These are phyloP conservation scores for Noctua pronuba DNA, from an alignment of 2,888 invertebrate species.

Conservation along the genomic window DNA sequence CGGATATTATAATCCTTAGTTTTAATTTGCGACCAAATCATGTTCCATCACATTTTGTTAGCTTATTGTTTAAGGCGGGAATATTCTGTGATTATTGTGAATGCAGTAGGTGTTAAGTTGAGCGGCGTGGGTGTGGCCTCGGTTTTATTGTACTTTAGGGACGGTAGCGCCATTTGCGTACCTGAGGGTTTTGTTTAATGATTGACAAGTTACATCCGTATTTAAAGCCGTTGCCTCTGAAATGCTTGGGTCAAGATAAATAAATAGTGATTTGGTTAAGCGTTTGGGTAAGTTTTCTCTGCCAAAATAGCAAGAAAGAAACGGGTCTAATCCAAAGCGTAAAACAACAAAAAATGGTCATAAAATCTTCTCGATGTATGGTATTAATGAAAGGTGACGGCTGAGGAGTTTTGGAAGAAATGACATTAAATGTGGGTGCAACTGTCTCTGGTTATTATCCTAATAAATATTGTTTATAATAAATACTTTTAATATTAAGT, in stretches of 20 bases:
- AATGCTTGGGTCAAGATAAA: background rate
- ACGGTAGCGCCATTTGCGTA: conserved; percentile 38
- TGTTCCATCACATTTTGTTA: conserved; percentile 55
- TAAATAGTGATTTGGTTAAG: background rate
- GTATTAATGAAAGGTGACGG: background rate
- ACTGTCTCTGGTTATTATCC: conserved; percentile 34
- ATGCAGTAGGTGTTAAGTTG: conserved; percentile 61
- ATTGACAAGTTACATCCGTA: conserved; percentile 7
- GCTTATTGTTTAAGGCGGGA: conserved; percentile 39
- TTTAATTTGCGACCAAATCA: conserved; percentile 60
- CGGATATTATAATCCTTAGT: conserved; percentile 24
- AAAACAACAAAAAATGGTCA: background rate
- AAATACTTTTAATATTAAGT: conserved; percentile 40
- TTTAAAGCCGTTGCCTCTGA: background rate
- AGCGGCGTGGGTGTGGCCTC: conserved; percentile 14
- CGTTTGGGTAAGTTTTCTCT: background rate
- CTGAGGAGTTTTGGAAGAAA: background rate
- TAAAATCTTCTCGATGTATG: background rate
- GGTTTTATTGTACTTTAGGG: conserved; percentile 19
- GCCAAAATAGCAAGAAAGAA: background rate
- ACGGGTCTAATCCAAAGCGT: background rate
- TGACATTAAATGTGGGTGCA: background rate
- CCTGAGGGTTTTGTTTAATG: conserved; percentile 40
- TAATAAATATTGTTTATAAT: conserved; percentile 36
- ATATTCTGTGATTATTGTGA: conserved; percentile 68